Conservation (phyloP, 2,113 vertebrate genomes). For the Bambusicola thoracicus region DNA sequence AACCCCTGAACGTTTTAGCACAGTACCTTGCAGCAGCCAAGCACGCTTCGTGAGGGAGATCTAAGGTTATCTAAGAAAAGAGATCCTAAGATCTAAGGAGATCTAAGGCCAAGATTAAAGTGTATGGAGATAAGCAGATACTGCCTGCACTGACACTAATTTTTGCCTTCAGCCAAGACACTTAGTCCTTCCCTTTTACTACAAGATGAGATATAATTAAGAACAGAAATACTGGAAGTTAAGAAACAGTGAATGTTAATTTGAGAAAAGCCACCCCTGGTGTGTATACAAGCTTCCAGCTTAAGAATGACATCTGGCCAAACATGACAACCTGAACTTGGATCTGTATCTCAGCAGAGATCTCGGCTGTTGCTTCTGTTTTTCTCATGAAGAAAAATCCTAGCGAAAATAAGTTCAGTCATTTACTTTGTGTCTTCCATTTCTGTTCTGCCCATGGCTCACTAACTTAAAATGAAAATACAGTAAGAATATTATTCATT, state of each 20-base stretch:
- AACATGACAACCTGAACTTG: not conserved
- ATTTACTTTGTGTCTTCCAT: not conserved
- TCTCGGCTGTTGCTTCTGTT: accelerated
- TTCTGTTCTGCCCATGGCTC: not conserved
- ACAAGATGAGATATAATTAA: not conserved
- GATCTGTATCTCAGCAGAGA: not conserved
- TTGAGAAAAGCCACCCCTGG: not conserved
- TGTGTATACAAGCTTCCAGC: not conserved
- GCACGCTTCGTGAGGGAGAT: not conserved
- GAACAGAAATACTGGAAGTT: not conserved
- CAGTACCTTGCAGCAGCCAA: not conserved
- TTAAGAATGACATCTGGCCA: not conserved
- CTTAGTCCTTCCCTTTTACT: not conserved
- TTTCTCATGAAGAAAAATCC: not conserved
- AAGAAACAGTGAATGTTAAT: not conserved
- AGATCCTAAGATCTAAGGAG: too few species aligned
- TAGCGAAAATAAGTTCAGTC: not conserved
- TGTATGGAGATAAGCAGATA: not conserved
- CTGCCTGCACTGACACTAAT: not conserved
- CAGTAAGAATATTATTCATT: not conserved
- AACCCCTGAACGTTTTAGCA: not conserved
- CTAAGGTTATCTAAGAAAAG: too few species aligned
- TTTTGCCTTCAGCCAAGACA: not conserved
- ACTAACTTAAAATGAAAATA: not conserved
- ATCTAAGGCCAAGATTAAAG: not conserved